phyloP scores from a whole-genome alignment of 2,113 vertebrate genomes.

The Zeus faber region DNA sequence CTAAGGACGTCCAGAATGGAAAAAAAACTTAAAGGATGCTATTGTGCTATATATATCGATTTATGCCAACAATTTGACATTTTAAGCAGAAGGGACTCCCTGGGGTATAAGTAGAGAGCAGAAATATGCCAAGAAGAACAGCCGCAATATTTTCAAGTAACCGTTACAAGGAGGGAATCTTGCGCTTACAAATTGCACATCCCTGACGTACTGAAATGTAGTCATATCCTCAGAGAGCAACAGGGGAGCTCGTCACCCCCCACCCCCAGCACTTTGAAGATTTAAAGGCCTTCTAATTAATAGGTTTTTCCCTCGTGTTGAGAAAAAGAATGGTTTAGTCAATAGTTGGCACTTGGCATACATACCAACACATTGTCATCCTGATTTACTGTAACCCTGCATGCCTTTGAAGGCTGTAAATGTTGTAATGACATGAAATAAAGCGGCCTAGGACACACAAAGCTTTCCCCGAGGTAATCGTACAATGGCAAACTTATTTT shows the following conservation, averaged over 20 bases:
- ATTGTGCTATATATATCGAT: no score
- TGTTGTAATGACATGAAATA: constrained; percentile 64
- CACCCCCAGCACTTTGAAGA: constrained; percentile 69
- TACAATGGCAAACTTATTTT: constrained; percentile 11
- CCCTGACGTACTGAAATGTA: constrained; percentile 60
- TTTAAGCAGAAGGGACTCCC: no score
- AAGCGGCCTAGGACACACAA: constrained; percentile 40
- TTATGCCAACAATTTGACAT: no score
- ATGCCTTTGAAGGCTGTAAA: constrained; percentile 63
- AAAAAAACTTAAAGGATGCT: no score
- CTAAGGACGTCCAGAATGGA: no score
- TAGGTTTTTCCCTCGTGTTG: constrained; percentile 59
- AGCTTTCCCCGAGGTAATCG: constrained; percentile 34
- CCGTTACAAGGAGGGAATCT: constrained; percentile 21
- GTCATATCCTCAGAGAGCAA: constrained; percentile 69
- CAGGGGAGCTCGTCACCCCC: constrained; percentile 56
- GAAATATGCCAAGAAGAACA: no score
- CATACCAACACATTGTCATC: constrained; percentile 74
- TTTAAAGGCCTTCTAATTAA: constrained; percentile 75
- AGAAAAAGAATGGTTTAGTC: constrained; percentile 65
- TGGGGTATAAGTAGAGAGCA: no score
- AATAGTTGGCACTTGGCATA: constrained; percentile 72
- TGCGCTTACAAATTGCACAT: constrained; percentile 54
- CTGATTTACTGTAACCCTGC: constrained; percentile 71
- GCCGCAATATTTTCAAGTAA: no score